Percentiles rank a stretch among this genome's conserved stretches.
Evolutionary conservation across 2,113 vertebrate genomes (phyloP).

Genomic region (Erinaceus europaeus): DNA sequence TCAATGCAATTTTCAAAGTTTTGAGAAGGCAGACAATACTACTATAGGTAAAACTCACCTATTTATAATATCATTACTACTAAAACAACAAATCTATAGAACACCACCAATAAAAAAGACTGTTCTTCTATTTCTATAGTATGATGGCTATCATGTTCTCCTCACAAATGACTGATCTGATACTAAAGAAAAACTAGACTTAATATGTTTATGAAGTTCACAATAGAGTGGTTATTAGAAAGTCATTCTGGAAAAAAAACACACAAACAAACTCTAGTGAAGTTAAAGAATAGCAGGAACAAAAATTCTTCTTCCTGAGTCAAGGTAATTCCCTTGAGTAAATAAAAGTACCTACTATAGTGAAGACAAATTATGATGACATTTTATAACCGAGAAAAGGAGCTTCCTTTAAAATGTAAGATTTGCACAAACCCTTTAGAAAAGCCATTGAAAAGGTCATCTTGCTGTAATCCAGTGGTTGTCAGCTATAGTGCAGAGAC

Average conservation of each 20-base stretch:
- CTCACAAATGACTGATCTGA: not conserved
- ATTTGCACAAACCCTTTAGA: constrained; percentile 50
- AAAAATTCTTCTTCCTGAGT: constrained; percentile 43
- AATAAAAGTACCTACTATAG: constrained; percentile 53
- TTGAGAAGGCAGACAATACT: not conserved
- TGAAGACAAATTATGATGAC: constrained; percentile 50
- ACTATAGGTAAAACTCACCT: not conserved
- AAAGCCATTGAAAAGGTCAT: constrained; percentile 45
- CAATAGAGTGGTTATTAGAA: constrained; percentile 24
- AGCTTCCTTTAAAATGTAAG: constrained; percentile 33
- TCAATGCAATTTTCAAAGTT: not conserved
- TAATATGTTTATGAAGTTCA: constrained; percentile 52
- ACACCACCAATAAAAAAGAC: not conserved
- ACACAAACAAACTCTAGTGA: not conserved
- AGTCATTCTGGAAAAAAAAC: constrained; percentile 7
- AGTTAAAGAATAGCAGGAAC: constrained; percentile 39
- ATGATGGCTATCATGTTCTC: too few species aligned
- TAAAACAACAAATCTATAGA: not conserved
- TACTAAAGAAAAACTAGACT: not conserved
- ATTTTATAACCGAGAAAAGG: constrained; percentile 50
- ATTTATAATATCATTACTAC: not conserved
- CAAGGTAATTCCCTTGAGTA: constrained; percentile 28
- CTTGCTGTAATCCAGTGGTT: constrained; percentile 42
- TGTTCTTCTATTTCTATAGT: too few species aligned
- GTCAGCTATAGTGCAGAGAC: constrained; percentile 17